Conservation (phyloP, 37 sponge, comb jelly and placozoan species). For the Eunapius fragilis region DNA sequence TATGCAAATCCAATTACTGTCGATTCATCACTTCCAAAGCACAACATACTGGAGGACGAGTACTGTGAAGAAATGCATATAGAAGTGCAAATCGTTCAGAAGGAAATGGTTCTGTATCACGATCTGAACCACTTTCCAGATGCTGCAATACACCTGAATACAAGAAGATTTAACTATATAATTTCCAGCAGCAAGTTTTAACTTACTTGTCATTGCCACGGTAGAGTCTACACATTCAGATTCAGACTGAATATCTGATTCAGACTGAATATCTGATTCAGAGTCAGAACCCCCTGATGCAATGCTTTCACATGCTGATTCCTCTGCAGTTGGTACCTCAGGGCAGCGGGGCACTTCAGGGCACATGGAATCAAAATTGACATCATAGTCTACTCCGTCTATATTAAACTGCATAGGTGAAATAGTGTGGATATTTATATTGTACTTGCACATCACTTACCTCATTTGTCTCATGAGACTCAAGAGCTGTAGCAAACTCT, state of each 20-base stretch:
- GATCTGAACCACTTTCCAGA: background rate
- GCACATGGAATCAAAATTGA: background rate
- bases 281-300: background rate
- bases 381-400: background rate
- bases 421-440: too few species aligned
- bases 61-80: background rate
- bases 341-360: background rate
- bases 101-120: background rate
- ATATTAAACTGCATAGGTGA: too few species aligned
- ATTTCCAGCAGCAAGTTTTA: background rate
- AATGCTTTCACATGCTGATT: background rate
- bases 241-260: background rate
- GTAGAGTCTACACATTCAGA: background rate
- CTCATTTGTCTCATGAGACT: too few species aligned
- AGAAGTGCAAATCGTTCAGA: background rate
- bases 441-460: too few species aligned
- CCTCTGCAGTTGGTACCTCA: background rate
- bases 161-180: background rate
- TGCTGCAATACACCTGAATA: background rate
- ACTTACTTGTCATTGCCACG: background rate
- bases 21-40: background rate
- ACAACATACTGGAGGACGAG: background rate
- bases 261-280: background rate
- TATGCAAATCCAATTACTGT: background rate
- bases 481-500: too few species aligned